Percentiles rank a stretch among this genome's conserved stretches.
Conservation (phyloP, 2,797 vertebrate genomes). For the Lateolabrax maculatus region DNA sequence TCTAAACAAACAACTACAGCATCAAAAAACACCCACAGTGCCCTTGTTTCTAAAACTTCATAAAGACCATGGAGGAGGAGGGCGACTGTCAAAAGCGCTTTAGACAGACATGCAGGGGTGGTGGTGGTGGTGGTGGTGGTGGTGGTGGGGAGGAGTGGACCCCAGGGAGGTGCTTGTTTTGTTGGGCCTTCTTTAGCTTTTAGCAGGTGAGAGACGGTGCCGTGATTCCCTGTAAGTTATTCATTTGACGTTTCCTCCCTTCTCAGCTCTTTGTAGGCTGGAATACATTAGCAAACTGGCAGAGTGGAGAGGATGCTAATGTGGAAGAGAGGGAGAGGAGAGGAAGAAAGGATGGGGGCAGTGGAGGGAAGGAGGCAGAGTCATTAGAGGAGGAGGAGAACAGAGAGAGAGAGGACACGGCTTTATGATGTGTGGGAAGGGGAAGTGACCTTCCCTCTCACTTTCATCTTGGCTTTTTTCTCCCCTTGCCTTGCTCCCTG, state of each 20-base stretch:
- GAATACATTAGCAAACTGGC: conserved; percentile 80
- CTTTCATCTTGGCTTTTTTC: conserved; percentile 75
- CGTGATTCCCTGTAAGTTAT: conserved; percentile 79
- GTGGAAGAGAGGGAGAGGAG: conserved; percentile 66
- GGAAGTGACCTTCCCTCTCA: conserved; percentile 80
- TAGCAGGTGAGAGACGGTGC: conserved; percentile 81
- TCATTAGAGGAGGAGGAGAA: conserved; percentile 76
- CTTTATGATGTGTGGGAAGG: conserved; percentile 82
- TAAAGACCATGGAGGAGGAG: conserved; percentile 39
- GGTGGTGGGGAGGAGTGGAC: conserved; percentile 20
- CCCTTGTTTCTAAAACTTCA: conserved; percentile 57
- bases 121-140: conserved; percentile 15
- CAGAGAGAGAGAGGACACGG: conserved; percentile 69
- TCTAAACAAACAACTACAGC: conserved; percentile 45
- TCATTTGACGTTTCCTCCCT: conserved; percentile 81
- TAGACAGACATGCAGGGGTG: conserved; percentile 42
- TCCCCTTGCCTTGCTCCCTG: conserved; percentile 36
- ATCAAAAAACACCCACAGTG: conserved; percentile 50
- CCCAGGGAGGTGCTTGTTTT: conserved; percentile 74
- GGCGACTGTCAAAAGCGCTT: conserved; percentile 44
- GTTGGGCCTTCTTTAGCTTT: conserved; percentile 77
- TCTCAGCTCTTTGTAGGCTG: conserved; percentile 77
- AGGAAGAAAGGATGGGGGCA: conserved; percentile 62
- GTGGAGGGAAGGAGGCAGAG: conserved; percentile 67
- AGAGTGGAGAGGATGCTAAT: conserved; percentile 79